phyloP scores from a whole-genome alignment of 2,113 vertebrate species.

The Menura novaehollandiae region DNA sequence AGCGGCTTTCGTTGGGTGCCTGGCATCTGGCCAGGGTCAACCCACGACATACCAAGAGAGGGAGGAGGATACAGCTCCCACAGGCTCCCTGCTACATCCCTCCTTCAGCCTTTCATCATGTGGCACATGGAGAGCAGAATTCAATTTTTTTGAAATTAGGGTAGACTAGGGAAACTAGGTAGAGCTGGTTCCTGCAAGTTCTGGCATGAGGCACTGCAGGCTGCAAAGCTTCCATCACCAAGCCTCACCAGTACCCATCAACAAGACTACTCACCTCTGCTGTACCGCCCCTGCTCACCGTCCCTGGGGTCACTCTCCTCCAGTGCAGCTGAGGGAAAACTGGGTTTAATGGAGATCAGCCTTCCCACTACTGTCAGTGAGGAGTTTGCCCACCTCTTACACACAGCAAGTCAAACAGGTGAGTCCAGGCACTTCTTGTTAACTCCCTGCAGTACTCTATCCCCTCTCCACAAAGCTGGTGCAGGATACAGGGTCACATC shows the following conservation, averaged over 20 bases:
- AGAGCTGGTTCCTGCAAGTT: fast-evolving
- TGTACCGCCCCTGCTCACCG: background rate
- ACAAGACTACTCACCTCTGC: background rate
- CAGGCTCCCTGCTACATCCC: background rate
- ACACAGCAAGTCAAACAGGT: background rate
- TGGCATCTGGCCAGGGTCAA: too few species aligned
- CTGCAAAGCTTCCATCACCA: background rate
- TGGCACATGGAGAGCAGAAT: background rate
- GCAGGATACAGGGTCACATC: background rate
- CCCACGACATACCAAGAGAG: background rate
- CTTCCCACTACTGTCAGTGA: fast-evolving
- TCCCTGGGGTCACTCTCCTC: background rate
- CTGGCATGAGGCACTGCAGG: fast-evolving
- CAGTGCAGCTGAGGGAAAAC: background rate
- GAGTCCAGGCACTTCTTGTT: background rate
- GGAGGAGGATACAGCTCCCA: background rate
- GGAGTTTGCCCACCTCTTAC: background rate
- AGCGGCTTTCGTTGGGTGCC: too few species aligned
- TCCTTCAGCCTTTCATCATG: background rate
- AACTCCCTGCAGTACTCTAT: background rate
- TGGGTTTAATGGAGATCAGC: background rate
- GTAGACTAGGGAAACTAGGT: background rate
- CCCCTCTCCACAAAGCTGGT: background rate
- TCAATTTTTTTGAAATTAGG: background rate
- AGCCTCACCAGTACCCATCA: background rate